Base-by-base conservation (phyloP, 2,113 vertebrate genomes). In the Otis tarda region DNA sequence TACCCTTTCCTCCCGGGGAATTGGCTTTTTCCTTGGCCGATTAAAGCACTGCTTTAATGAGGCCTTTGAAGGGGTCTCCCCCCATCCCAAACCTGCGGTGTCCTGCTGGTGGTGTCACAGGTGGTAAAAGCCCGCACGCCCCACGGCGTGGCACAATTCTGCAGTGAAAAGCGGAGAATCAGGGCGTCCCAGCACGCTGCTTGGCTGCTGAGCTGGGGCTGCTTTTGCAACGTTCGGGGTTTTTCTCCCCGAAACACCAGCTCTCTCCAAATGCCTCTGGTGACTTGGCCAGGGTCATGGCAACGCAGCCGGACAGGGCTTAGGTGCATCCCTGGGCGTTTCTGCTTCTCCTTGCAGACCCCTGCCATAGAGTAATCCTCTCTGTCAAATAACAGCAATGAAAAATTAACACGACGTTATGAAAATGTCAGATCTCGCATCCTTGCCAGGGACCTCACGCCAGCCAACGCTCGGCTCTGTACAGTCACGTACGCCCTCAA, bases 81-180 rank as follows among this genome's bases (percentile, higher is more conserved):
- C 22, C 7, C 4, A 13, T 14, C 15, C 25, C 18, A 60, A 28
- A 39, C 14, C 53, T 53, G 10, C 53, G 78, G 47, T 7, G 4
- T 31, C 31, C 53, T 41, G 18, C 41, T 50, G 23, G 45, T 10
- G 50, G 19, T 24, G 37, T 15, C 4, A 1, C 56, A 41, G n/a
- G 19, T 7, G 9, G 11, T 5, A 50, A 31, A 21, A 82, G 10
- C 53, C 31, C 0, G 0, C 4, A 1, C 20, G 23, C 9, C 35
- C 25, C 12, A 0, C 1, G 35, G 25, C 3, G 4, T 9, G 30
- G 27, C 30, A 85, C 6, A 5, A 10, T 39, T 79, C 50, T 15
- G 3, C 4, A 17, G 41, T 1, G 69, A 25, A 37, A 60, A 22
- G 14, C 49, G 20, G 59, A 78, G 23, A 33, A 41, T 5, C 0